A percentile compares a stretch with the other conserved stretches of the same genome.
These are phyloP conservation scores for Brachionus sp. DNA, from an alignment of 1,140 invertebrate genomes.

Conservation along the genomic window DNA sequence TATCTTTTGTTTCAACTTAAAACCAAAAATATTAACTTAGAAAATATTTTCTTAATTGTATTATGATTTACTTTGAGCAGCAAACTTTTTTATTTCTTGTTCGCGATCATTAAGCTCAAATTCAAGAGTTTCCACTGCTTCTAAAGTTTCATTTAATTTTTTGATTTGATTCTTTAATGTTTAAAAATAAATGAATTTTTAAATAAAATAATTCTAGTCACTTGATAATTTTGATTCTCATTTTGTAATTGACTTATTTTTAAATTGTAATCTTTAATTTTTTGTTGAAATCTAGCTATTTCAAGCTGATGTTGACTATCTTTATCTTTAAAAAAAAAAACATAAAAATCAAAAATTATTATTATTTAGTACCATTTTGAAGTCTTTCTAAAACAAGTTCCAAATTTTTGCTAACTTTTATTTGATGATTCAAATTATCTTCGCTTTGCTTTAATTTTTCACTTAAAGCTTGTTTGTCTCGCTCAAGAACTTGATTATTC, in stretches of 20 bases:
- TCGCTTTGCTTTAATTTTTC: constrained; percentile 39
- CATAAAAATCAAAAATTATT: neutral
- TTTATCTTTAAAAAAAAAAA: constrained; percentile 10
- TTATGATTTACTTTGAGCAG: neutral
- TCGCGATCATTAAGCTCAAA: constrained; percentile 24
- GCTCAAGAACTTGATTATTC: neutral
- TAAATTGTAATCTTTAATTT: neutral
- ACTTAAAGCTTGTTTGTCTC: neutral
- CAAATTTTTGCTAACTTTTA: constrained; percentile 42
- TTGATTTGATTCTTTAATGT: constrained; percentile 5
- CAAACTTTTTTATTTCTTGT: constrained; percentile 6
- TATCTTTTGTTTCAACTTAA: constrained; percentile 21
- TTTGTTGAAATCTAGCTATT: constrained; percentile 25
- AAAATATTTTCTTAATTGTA: neutral
- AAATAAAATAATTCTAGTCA: neutral
- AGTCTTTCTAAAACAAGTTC: constrained; percentile 42
- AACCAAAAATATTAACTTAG: neutral
- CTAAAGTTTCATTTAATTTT: constrained; percentile 33
- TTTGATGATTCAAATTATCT: constrained; percentile 37
- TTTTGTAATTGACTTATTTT: constrained; percentile 33
- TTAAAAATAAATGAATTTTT: neutral
- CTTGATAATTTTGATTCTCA: constrained; percentile 38
- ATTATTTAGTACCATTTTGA: constrained; percentile 10
- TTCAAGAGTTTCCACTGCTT: constrained; percentile 20
- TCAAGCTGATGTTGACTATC: constrained; percentile 24